Conservation (phyloP, 2,113 vertebrate species). For the Herpetotheres cachinnans region DNA sequence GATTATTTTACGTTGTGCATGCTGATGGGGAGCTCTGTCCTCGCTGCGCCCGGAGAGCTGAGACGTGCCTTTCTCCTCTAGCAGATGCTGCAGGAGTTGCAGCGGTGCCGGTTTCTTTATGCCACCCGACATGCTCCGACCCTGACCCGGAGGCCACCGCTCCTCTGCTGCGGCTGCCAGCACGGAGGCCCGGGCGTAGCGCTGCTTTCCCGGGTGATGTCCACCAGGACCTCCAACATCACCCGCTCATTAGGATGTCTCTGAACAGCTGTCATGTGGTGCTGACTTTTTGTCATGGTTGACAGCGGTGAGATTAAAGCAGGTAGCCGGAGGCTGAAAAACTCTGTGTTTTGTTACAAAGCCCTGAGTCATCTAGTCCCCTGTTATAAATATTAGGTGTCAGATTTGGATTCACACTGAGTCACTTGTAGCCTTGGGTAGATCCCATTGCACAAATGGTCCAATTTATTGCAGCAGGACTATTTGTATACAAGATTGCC, state of each 20-base stretch:
- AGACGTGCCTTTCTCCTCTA: not conserved
- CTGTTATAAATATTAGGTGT: conserved; percentile 29
- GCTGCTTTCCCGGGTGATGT: not conserved
- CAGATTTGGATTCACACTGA: conserved; percentile 7
- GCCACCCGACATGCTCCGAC: not conserved
- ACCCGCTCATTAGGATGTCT: conserved; percentile 37
- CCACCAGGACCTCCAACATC: not conserved
- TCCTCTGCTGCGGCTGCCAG: not conserved
- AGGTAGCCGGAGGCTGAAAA: conserved; percentile 25
- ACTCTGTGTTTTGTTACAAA: not conserved
- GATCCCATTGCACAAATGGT: not conserved
- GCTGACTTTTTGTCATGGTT: conserved; percentile 40
- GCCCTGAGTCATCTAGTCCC: conserved; percentile 18
- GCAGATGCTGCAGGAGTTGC: not conserved
- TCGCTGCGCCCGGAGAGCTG: accelerated
- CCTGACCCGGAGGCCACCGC: not conserved
- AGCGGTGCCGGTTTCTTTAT: not conserved
- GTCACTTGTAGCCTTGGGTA: conserved; percentile 6
- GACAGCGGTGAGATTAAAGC: conserved; percentile 43
- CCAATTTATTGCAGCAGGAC: not conserved
- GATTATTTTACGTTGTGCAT: not conserved
- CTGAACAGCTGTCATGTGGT: conserved; percentile 43
- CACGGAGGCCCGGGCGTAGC: accelerated
- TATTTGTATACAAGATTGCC: conserved; percentile 19
- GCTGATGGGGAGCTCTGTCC: not conserved